Percentiles rank a stretch among this genome's conserved stretches.
Conservation (phyloP, 2,888 invertebrate species). For the Stenchaetothrips biformis region DNA sequence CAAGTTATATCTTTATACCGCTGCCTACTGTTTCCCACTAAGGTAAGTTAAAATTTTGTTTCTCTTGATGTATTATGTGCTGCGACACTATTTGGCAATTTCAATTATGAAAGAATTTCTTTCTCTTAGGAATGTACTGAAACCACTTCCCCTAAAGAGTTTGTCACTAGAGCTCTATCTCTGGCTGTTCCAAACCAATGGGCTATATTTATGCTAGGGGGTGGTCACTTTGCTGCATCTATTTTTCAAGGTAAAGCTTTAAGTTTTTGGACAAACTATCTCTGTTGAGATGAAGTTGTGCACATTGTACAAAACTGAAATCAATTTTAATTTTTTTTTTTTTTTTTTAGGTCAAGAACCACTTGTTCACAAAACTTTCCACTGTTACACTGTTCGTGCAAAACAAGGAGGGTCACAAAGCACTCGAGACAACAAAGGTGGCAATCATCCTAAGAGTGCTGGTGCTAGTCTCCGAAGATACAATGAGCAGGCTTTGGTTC, state of each 20-base stretch:
- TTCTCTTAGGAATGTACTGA: conserved; percentile 29
- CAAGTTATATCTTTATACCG: conserved; percentile 69
- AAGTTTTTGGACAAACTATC: conserved; percentile 1
- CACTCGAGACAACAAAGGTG: conserved; percentile 57
- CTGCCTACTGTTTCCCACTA: conserved; percentile 66
- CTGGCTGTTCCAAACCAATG: conserved; percentile 49
- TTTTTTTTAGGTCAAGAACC: conserved; percentile 47
- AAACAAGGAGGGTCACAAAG: conserved; percentile 78
- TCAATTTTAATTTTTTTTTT: conserved; percentile 20
- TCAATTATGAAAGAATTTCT: conserved; percentile 5
- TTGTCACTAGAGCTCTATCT: conserved; percentile 43
- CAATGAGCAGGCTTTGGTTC: conserved; percentile 68
- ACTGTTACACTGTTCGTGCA: conserved; percentile 76
- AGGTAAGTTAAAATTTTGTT: conserved; percentile 48
- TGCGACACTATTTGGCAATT: background rate
- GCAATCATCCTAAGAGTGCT: conserved; percentile 67
- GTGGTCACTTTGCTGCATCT: conserved; percentile 76
- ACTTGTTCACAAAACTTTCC: conserved; percentile 72
- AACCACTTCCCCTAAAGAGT: conserved; percentile 42
- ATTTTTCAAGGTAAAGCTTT: conserved; percentile 54
- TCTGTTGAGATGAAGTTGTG: background rate
- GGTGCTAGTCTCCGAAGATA: conserved; percentile 74
- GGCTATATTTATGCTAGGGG: conserved; percentile 77
- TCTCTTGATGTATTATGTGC: background rate
- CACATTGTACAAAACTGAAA: background rate